Base-by-base conservation (phyloP, 2,113 vertebrate genomes). In the Bufo bufo region DNA sequence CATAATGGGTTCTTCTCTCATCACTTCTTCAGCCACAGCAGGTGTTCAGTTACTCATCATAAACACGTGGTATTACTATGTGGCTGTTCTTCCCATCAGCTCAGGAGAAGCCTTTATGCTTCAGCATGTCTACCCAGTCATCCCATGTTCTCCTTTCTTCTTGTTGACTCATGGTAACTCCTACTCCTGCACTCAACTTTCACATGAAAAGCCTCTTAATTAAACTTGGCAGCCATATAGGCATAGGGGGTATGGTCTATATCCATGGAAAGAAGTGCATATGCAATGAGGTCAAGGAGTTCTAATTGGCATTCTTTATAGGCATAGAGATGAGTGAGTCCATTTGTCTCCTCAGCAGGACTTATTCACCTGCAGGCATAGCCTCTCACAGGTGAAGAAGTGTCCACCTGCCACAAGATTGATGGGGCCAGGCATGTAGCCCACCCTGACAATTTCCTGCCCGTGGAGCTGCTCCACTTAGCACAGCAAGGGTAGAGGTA, bases 161-260 rank as follows among this genome's bases (percentile, higher is more conserved):
- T 63, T 16, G 9, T 43, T 89, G 87, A 89, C 81, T 89, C 87
- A 89, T 54, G 20, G 72, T 84, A 84, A 69, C 63, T 84, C 82
- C 82, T 71, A 84, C 47, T 84, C 65, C 49, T 84, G 23, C 13
- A 8, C 13, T 19, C 3, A 59, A 7, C n/a, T 61, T 19, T 59
- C 13, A 16, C 17, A 43, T 81, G 33, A 45, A 43, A 6, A 80
- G 33, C 6, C 23, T 33, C 4, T 16, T 58, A 75, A 45, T 8
- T 13, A 65, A 69, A 33, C 11, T 69, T 20, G 20, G 65, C n/a
- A 69, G 7, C 69, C 33, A 45, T 45, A 6, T 6, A 43, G 43
- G 13, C 23, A 49, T 4, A 47, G 16, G 14, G 71, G 69, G 2
- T 16, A 17, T 45, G 43, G 43, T 13, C 16, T 16, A 72, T 72